These are phyloP conservation scores for Marmota monax DNA, from an alignment of 2,113 vertebrate species.

Conservation along the genomic window DNA sequence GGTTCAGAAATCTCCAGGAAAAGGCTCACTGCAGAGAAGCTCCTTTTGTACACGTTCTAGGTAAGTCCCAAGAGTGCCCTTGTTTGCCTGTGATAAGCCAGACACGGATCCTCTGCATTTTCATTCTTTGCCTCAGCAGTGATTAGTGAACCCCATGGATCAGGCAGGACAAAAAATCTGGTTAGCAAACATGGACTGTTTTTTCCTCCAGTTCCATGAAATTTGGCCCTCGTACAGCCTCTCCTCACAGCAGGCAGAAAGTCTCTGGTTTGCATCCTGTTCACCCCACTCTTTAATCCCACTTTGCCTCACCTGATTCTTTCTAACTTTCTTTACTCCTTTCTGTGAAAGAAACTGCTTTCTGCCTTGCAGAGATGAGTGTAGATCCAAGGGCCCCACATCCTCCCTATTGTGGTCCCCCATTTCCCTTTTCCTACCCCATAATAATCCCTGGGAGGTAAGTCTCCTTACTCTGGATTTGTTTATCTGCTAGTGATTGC, in stretches of 20 bases:
- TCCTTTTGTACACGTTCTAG: neutral
- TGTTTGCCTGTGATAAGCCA: neutral
- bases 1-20: neutral
- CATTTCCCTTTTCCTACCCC: rapidly evolving
- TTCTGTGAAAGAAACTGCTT: neutral
- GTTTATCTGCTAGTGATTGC: neutral
- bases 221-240: neutral
- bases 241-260: neutral
- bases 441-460: neutral
- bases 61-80: neutral
- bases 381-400: neutral
- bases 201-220: neutral
- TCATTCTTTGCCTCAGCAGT: neutral
- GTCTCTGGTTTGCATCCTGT: neutral
- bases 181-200: neutral
- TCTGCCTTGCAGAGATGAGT: neutral
- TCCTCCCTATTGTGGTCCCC: neutral
- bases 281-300: neutral
- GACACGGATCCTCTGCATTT: too few relatives aligned
- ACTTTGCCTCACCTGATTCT: neutral
- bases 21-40: neutral
- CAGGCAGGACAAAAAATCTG: neutral
- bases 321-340: neutral
- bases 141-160: neutral
- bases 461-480: neutral